Evolutionary conservation across 2,113 vertebrate species (phyloP).

Genomic region (Regulus satrapa): DNA sequence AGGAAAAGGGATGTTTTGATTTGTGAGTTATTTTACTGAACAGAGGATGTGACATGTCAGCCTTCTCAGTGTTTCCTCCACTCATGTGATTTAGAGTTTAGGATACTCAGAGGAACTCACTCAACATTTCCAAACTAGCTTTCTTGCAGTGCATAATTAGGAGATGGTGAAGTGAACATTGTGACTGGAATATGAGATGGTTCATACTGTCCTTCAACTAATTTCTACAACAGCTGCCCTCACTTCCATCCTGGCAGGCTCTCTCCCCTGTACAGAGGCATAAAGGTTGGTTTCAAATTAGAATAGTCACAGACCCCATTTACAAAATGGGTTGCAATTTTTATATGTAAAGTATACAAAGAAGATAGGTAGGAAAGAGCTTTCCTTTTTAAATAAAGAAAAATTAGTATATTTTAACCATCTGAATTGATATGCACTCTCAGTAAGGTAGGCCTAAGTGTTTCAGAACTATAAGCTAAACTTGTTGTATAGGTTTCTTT

Average conservation of each 20-base stretch:
- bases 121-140: conserved; percentile 20
- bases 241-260: background rate
- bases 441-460: background rate
- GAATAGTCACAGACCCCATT: background rate
- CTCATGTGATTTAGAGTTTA: conserved; percentile 36
- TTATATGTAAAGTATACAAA: background rate
- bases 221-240: background rate
- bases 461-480: background rate
- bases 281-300: background rate
- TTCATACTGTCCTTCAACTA: background rate
- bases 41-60: conserved; percentile 1
- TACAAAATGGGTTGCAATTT: background rate
- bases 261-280: background rate
- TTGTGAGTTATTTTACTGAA: background rate
- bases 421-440: background rate
- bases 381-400: background rate
- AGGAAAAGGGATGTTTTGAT: background rate
- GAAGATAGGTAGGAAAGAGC: background rate
- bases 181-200: background rate
- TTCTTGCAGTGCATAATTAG: background rate
- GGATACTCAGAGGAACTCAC: background rate
- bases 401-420: background rate
- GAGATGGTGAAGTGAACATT: background rate
- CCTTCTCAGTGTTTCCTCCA: background rate
- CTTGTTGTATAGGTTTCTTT: background rate